Evolutionary conservation across 1,140 invertebrate genomes (phyloP), one percentile per base, ranked within the genome.

Genomic region (Heterodera carotae): DNA sequence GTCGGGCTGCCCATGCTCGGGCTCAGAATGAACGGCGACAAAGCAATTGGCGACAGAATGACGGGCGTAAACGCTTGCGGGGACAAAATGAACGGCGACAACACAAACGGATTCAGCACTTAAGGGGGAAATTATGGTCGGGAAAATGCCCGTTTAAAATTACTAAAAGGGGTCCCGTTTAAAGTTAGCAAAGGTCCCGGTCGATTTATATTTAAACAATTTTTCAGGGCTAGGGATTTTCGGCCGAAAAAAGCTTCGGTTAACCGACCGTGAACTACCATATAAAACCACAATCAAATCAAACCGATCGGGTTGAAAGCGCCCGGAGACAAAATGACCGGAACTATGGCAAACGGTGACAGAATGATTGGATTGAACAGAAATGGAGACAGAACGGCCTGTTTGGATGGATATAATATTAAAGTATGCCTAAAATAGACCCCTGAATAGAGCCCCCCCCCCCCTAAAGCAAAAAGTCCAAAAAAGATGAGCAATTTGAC

Each of bases 41-140:
- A 67, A 2, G 83, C 84, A 70, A 82, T 80, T n/a, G 85, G 85
- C 29, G 79, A 80, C 8, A 86, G 70, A 71, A 86, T 81, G 7
- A 87, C 76, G 25, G 85, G 82, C 27, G 78, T 81, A 18, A 85
- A 72, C 2, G 69, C 79, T 64, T 84, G 82, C 60, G 85, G 85
- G 4, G 82, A 84, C 2, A 88, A 34, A 62, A 82, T 82, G 33
- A 83, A 77, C 6, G 81, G 81, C 8, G 71, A 59, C 22, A 83
- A 39, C 12, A 84, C 69, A 10, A 83, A 34, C 18, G 81, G 81
- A 6, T 64, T 73, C 10, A 82, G 39, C 22, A 56, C 48, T 56
- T 48, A 6, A 84, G 43, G 83, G 84, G 69, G 64, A 74, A 25
- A 85, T 75, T 33, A 86, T 79, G 12, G 85, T 72, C n/a, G 80